Percentiles rank a stretch among this genome's conserved stretches.
phyloP scores from a whole-genome alignment of 2,888 invertebrate species.

The Amblyteles armatorius region DNA sequence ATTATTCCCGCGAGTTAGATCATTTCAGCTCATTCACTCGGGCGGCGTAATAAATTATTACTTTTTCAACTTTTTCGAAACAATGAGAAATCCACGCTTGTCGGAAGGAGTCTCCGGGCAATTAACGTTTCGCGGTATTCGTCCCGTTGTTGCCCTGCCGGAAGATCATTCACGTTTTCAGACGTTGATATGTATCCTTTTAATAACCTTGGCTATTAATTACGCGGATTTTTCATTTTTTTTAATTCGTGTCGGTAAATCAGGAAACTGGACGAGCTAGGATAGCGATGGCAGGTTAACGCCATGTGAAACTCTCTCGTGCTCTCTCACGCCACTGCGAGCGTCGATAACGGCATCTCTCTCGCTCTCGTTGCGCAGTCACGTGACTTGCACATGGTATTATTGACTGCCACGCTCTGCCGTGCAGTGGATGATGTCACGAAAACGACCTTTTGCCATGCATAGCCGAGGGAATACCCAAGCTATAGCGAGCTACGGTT shows the following conservation, averaged over 20 bases:
- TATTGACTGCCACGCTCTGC: not conserved
- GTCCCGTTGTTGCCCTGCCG: conserved; percentile 19
- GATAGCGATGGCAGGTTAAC: not conserved
- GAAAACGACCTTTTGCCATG: not conserved
- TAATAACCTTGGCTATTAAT: not conserved
- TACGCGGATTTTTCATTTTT: not conserved
- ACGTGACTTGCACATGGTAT: too few relatives aligned
- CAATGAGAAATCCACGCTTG: conserved; percentile 10
- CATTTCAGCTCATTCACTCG: not conserved
- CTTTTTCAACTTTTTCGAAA: not conserved
- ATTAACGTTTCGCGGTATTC: conserved; percentile 9
- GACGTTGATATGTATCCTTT: conserved; percentile 6
- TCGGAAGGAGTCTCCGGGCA: conserved; percentile 3
- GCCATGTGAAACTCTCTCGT: too few relatives aligned
- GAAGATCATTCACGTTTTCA: conserved; percentile 31
- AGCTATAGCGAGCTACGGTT: not conserved
- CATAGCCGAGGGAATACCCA: not conserved
- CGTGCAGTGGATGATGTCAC: not conserved
- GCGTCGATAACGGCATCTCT: too few relatives aligned
- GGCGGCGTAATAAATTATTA: not conserved
- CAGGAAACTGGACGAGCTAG: not conserved
- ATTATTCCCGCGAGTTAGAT: not conserved
- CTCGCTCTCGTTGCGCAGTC: too few relatives aligned
- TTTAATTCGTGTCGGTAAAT: not conserved
- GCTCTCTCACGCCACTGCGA: too few relatives aligned